phyloP scores from a whole-genome alignment of 2,888 invertebrate species.

The Malthinus flaveolus region DNA sequence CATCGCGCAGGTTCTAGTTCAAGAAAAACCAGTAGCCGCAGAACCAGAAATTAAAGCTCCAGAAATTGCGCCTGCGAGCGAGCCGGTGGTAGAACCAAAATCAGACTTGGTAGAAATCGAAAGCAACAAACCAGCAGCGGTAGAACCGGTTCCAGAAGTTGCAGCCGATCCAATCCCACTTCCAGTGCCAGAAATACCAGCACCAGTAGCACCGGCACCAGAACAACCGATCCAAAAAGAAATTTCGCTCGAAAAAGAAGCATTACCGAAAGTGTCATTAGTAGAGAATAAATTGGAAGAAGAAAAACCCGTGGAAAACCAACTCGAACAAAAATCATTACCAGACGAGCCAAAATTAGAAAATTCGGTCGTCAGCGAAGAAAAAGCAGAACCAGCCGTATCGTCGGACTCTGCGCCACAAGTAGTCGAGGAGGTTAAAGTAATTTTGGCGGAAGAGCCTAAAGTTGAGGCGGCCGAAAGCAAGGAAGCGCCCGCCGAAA shows the following conservation, averaged over 20 bases:
- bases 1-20: conserved; percentile 36
- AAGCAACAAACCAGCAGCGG: too few relatives aligned
- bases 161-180: conserved; percentile 53
- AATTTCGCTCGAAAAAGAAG: not conserved
- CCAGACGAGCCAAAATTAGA: conserved; percentile 9
- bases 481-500: not conserved
- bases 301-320: conserved; percentile 21
- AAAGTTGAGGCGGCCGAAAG: conserved; percentile 7
- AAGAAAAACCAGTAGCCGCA: conserved; percentile 28
- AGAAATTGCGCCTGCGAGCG: conserved; percentile 28
- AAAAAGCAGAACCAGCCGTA: conserved; percentile 29
- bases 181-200: conserved; percentile 29
- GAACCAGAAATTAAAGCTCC: conserved; percentile 19
- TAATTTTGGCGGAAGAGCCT: conserved; percentile 6
- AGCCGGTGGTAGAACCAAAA: conserved; percentile 28
- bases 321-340: conserved; percentile 8
- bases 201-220: conserved; percentile 22
- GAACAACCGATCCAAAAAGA: conserved; percentile 30
- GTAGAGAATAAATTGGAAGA: conserved; percentile 19
- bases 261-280: conserved; percentile 15
- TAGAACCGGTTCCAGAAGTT: conserved; percentile 37
- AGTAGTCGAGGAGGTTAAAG: conserved; percentile 18
- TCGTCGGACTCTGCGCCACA: conserved; percentile 20
- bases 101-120: conserved; percentile 52
- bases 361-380: conserved; percentile 15